Percentiles rank a stretch among this genome's conserved stretches.
phyloP scores from a whole-genome alignment of 2,113 vertebrate genomes.

The Halichoerus grypus region DNA sequence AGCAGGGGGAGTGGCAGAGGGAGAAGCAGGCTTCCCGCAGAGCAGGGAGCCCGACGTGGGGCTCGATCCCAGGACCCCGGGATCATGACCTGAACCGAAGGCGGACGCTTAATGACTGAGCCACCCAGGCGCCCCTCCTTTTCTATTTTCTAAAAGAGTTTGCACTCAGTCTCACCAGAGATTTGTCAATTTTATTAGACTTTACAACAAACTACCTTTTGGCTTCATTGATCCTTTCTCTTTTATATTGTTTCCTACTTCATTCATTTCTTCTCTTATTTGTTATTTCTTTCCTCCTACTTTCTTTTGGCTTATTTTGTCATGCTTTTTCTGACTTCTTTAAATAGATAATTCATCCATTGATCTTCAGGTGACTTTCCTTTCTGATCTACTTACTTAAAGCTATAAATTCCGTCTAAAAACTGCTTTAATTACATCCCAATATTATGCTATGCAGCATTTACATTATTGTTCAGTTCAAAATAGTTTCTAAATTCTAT shows the following conservation, averaged over 20 bases:
- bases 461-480: neutral
- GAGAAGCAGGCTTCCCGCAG: no score
- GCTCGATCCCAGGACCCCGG: no score
- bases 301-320: neutral
- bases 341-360: neutral
- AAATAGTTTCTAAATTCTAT: neutral
- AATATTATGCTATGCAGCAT: neutral
- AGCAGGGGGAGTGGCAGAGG: no score
- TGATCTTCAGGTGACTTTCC: neutral
- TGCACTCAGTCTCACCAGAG: neutral
- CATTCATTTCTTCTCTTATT: neutral
- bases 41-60: no score
- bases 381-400: constrained; percentile 24
- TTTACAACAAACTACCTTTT: neutral
- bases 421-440: neutral
- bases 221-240: neutral
- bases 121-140: neutral
- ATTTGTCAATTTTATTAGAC: neutral
- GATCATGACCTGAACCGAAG: neutral
- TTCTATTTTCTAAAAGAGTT: neutral
- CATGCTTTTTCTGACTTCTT: neutral
- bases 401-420: neutral
- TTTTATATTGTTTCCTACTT: neutral
- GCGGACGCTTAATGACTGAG: neutral
- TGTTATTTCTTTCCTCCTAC: neutral